These are phyloP conservation scores for Lanius collurio DNA, from an alignment of 2,113 vertebrate genomes.

Conservation along the genomic window DNA sequence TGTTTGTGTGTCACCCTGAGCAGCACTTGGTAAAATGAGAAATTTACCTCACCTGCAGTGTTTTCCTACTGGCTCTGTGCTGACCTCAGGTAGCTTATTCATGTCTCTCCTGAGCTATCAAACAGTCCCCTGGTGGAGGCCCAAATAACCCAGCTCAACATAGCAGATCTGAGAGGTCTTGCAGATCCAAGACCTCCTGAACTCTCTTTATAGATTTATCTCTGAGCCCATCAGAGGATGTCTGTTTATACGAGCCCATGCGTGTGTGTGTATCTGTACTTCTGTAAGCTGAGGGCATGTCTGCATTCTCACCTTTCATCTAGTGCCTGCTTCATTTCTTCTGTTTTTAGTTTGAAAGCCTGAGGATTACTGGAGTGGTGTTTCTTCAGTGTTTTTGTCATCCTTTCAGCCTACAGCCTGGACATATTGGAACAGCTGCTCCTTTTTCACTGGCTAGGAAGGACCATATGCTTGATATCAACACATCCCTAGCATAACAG, in stretches of 20 bases:
- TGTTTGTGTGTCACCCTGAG: not conserved
- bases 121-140: not conserved
- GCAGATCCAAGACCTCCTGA: not conserved
- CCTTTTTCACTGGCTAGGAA: not conserved
- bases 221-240: not conserved
- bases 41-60: not conserved
- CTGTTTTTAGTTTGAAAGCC: not conserved
- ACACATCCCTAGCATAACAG: not conserved
- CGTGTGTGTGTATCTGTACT: not conserved
- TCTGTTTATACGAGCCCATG: not conserved
- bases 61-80: not conserved
- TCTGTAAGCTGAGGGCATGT: not conserved
- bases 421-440: not conserved
- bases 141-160: not conserved
- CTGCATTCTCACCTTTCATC: conserved; percentile 11
- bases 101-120: not conserved
- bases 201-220: not conserved
- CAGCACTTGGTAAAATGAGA: not conserved
- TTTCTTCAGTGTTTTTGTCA: conserved; percentile 14
- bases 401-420: not conserved
- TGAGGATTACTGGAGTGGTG: not conserved
- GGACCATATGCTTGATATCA: not conserved
- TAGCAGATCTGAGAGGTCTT: not conserved
- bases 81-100: not conserved
- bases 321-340: not conserved